A percentile compares a stretch with the other conserved stretches of the same genome.
These are phyloP conservation scores for Aproaerema taeniolella DNA, from an alignment of 2,888 invertebrate species.

Conservation along the genomic window DNA sequence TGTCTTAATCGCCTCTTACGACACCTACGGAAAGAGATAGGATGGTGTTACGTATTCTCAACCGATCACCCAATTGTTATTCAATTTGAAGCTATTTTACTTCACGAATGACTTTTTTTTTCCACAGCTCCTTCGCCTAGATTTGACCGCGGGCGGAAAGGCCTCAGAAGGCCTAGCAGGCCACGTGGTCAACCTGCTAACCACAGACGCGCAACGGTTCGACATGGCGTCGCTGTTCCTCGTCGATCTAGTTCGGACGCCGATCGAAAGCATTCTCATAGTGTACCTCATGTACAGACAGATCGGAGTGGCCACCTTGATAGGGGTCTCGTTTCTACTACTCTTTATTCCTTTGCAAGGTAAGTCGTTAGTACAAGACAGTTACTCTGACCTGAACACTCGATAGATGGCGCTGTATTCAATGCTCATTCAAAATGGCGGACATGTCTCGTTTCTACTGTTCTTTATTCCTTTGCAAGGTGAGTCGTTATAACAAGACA, in stretches of 20 bases:
- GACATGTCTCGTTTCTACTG: conserved; percentile 76
- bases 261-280: conserved; percentile 86
- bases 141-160: conserved; percentile 78
- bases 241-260: conserved; percentile 90
- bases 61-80: too few relatives aligned
- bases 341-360: conserved; percentile 81
- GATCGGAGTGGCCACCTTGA: conserved; percentile 75
- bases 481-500: conserved; percentile 39
- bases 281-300: conserved; percentile 83
- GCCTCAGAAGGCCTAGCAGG: conserved; percentile 80
- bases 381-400: not conserved
- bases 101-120: not conserved
- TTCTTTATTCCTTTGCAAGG: conserved; percentile 81
- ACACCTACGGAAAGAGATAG: too few relatives aligned
- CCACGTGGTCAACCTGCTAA: conserved; percentile 85
- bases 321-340: conserved; percentile 78
- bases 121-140: conserved; percentile 82
- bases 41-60: too few relatives aligned
- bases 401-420: not conserved
- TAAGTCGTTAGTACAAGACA: conserved; percentile 39
- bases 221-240: conserved; percentile 88
- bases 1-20: too few relatives aligned
- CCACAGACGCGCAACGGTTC: conserved; percentile 92
- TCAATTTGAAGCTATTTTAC: too few relatives aligned
- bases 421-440: too few relatives aligned